phyloP scores from a whole-genome alignment of 2,113 vertebrate species.

The Erythrocebus patas region DNA sequence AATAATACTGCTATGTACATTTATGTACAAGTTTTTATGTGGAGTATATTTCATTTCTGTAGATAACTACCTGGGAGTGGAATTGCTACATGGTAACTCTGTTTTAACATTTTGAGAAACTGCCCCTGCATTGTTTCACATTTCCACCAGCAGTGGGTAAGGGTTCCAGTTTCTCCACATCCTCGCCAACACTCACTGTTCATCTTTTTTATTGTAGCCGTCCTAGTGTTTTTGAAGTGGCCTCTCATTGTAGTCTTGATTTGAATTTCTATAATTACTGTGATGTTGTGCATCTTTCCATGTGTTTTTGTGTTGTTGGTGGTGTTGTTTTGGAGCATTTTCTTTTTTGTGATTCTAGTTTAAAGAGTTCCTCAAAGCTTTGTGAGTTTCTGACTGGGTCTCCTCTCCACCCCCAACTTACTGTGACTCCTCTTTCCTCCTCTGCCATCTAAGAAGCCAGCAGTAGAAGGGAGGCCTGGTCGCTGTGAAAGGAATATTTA shows the following conservation, averaged over 20 bases:
- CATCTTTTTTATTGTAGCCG: not conserved
- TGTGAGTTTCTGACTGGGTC: not conserved
- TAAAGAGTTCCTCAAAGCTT: not conserved
- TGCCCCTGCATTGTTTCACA: not conserved
- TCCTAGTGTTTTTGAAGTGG: not conserved
- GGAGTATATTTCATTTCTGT: not conserved
- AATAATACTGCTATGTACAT: not conserved
- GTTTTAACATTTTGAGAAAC: not conserved
- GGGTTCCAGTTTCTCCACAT: not conserved
- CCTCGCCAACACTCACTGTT: not conserved
- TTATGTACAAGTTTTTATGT: not conserved
- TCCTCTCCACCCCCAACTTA: not conserved
- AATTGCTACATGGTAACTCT: not conserved
- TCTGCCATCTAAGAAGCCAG: conserved; percentile 5
- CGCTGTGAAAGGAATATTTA: not conserved
- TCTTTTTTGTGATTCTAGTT: not conserved
- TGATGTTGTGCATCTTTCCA: not conserved
- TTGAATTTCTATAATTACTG: not conserved
- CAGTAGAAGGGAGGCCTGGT: not conserved
- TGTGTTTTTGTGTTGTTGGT: not conserved
- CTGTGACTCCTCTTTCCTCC: not conserved
- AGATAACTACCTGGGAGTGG: not conserved
- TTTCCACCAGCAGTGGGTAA: not conserved
- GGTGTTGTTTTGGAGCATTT: not conserved
- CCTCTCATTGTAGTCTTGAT: not conserved